Evolutionary conservation across 2,797 vertebrate species (phyloP).

Genomic region (Xenopus petersii): DNA sequence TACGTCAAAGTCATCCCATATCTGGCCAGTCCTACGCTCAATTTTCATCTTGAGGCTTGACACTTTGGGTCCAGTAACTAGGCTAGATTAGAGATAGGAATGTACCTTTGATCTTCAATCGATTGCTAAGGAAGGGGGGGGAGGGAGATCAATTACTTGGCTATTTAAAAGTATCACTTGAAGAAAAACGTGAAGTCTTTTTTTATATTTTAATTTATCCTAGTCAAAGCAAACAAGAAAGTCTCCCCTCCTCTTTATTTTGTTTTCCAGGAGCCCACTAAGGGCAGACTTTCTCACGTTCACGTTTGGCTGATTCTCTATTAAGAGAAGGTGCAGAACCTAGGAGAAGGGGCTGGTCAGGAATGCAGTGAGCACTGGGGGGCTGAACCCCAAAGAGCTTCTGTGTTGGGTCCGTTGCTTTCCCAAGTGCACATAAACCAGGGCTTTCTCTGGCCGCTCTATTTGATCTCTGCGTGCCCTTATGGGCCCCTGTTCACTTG

Average conservation of each 20-base stretch:
- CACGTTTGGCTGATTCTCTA: slow-evolving; percentile 71
- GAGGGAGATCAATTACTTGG: slow-evolving; percentile 37
- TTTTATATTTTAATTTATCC: slow-evolving; percentile 48
- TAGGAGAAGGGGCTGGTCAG: slow-evolving; percentile 58
- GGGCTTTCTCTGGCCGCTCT: slow-evolving; percentile 48
- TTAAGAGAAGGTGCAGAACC: slow-evolving; percentile 57
- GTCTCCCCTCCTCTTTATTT: background rate
- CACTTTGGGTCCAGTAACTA: slow-evolving; percentile 20
- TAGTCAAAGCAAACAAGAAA: slow-evolving; percentile 49
- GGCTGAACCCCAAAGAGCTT: slow-evolving; percentile 55
- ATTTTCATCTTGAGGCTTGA: slow-evolving; percentile 32
- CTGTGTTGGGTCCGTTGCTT: slow-evolving; percentile 49
- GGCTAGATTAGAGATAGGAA: slow-evolving; percentile 24
- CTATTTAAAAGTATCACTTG: slow-evolving; percentile 45
- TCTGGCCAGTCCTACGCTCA: slow-evolving; percentile 8
- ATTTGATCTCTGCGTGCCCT: slow-evolving; percentile 61
- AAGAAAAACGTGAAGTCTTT: slow-evolving; percentile 13
- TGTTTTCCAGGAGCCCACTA: slow-evolving; percentile 55
- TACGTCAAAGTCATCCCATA: no score
- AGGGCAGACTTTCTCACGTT: slow-evolving; percentile 73
- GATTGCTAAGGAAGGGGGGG: slow-evolving; percentile 46
- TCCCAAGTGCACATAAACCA: slow-evolving; percentile 51
- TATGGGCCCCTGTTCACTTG: slow-evolving; percentile 48
- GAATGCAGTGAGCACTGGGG: slow-evolving; percentile 61
- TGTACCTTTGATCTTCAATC: slow-evolving; percentile 53